Conservation (phyloP, 1,140 invertebrate genomes). For the Drosophila tropicalis region DNA sequence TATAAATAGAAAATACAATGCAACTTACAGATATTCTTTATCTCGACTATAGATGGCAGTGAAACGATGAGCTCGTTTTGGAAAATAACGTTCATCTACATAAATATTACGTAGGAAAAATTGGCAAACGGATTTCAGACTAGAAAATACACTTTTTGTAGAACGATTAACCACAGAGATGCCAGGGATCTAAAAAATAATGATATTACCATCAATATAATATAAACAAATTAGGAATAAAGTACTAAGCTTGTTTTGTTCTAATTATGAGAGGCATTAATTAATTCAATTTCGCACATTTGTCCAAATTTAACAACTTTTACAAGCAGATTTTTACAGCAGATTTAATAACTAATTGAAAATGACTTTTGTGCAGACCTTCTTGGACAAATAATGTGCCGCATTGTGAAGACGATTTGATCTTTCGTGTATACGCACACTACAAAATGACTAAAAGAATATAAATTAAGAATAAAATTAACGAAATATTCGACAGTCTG, state of each 20-base stretch:
- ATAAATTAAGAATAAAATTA: constrained; percentile 34
- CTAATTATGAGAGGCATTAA: too few species aligned
- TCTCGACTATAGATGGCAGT: constrained; percentile 93
- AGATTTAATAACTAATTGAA: not conserved
- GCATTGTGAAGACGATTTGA: constrained; percentile 75
- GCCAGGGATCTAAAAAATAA: constrained; percentile 85
- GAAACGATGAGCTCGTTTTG: constrained; percentile 88
- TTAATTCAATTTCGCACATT: too few species aligned
- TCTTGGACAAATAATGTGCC: constrained; percentile 74
- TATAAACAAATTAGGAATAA: not conserved
- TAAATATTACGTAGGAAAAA: constrained; percentile 86
- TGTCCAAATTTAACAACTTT: not conserved
- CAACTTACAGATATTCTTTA: constrained; percentile 92
- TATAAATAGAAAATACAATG: too few species aligned
- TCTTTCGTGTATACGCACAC: constrained; percentile 61
- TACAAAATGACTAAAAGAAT: constrained; percentile 70
- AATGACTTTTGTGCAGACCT: constrained; percentile 64
- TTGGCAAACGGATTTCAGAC: constrained; percentile 86
- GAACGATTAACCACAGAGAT: constrained; percentile 85
- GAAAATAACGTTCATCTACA: constrained; percentile 88
- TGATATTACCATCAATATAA: not conserved
- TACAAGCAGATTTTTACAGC: not conserved
- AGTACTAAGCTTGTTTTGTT: not conserved
- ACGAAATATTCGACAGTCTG: not conserved
- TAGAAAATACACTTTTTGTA: constrained; percentile 86